Percentiles rank a stretch among this genome's conserved stretches.
Conservation (phyloP, 2,888 invertebrate genomes). For the Thymelicus lineola region DNA sequence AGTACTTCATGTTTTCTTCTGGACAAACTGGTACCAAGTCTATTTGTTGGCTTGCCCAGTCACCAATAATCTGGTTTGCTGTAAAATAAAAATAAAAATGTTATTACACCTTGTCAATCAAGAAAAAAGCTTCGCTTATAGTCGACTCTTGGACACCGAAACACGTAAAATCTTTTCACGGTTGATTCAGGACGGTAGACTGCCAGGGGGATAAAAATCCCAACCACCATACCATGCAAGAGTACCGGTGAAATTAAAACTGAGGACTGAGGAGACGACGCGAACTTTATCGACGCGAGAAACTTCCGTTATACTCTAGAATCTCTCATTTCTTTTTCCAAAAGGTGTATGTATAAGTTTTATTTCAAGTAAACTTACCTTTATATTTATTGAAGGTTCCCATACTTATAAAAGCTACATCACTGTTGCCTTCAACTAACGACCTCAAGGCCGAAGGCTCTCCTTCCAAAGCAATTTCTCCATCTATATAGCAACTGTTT, state of each 20-base stretch:
- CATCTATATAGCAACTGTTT: slow-evolving; percentile 64
- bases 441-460: slow-evolving; percentile 88
- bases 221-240: too few relatives aligned
- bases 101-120: not conserved
- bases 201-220: too few relatives aligned
- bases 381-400: slow-evolving; percentile 85
- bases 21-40: slow-evolving; percentile 86
- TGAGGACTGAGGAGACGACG: too few relatives aligned
- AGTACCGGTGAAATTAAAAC: too few relatives aligned
- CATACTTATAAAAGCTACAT: slow-evolving; percentile 92
- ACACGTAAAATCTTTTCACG: too few relatives aligned
- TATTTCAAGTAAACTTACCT: slow-evolving; percentile 65
- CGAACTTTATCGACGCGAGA: too few relatives aligned
- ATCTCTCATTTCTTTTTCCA: too few relatives aligned
- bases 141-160: too few relatives aligned
- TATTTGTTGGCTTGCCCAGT: slow-evolving; percentile 60
- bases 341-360: too few relatives aligned
- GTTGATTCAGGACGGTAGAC: too few relatives aligned
- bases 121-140: too few relatives aligned
- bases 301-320: too few relatives aligned
- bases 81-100: slow-evolving; percentile 41
- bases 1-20: slow-evolving; percentile 77
- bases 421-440: slow-evolving; percentile 87
- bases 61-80: slow-evolving; percentile 69
- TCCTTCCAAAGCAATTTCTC: slow-evolving; percentile 65